phyloP scores from a whole-genome alignment of 2,113 vertebrate species.

The Dunckerocampus dactyliophorus region DNA sequence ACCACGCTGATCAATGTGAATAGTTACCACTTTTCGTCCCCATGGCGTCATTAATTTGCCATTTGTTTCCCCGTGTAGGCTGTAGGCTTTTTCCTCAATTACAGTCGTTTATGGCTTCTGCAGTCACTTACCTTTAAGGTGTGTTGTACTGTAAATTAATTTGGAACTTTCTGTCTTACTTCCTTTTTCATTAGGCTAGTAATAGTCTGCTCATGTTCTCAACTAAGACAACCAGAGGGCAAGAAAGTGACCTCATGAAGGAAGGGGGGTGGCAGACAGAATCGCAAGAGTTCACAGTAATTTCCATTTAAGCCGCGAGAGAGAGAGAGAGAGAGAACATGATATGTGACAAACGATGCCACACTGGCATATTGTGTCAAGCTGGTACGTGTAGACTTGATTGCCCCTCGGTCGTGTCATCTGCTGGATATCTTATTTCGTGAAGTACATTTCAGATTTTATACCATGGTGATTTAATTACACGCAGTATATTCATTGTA shows the following conservation, averaged over 20 bases:
- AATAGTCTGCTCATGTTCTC: constrained; percentile 62
- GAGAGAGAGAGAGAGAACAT: constrained; percentile 38
- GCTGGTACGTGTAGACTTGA: constrained; percentile 11
- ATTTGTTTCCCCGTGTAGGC: constrained; percentile 72
- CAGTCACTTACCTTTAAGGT: constrained; percentile 78
- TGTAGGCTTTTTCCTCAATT: constrained; percentile 78
- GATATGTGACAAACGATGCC: constrained; percentile 49
- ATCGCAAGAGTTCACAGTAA: constrained; percentile 60
- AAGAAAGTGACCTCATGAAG: constrained; percentile 60
- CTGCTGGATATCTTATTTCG: constrained; percentile 1
- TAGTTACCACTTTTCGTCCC: constrained; percentile 43
- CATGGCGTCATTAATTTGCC: constrained; percentile 60
- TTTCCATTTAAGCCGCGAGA: constrained; percentile 50
- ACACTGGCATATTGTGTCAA: constrained; percentile 33
- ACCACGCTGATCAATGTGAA: constrained; percentile 54
- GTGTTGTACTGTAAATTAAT: constrained; percentile 77
- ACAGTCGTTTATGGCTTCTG: constrained; percentile 71
- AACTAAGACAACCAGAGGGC: constrained; percentile 68
- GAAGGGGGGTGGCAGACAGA: constrained; percentile 28
- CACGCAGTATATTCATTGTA: background rate
- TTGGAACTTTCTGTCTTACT: constrained; percentile 71
- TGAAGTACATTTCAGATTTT: background rate
- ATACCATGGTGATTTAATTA: constrained; percentile 8
- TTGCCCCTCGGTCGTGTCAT: constrained; percentile 22
- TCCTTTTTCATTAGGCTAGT: constrained; percentile 69